phyloP scores from a whole-genome alignment of 2,113 vertebrate species.

The Tiliqua scincoides region DNA sequence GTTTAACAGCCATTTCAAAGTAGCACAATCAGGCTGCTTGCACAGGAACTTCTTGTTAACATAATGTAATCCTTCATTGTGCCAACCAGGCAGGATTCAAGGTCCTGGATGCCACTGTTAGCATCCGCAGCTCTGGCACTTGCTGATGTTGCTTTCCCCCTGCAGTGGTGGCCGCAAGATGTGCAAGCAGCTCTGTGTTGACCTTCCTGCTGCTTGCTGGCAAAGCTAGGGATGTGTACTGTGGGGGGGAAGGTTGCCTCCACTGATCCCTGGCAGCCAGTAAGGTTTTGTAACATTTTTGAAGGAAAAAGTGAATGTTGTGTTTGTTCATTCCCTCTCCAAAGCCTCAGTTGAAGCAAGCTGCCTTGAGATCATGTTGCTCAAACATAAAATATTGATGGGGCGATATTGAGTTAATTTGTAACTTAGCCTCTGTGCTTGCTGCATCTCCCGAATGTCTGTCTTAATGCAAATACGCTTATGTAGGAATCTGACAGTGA shows the following conservation, averaged over 20 bases:
- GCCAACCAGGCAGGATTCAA: not conserved
- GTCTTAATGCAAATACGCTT: not conserved
- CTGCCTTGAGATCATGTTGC: not conserved
- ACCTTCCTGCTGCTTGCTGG: not conserved
- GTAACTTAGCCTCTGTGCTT: not conserved
- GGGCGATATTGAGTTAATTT: not conserved
- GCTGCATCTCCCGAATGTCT: too few relatives aligned
- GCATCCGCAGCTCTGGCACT: not conserved
- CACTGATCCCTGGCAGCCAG: not conserved
- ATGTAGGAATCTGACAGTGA: not conserved
- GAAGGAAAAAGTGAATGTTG: not conserved
- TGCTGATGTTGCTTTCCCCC: too few relatives aligned
- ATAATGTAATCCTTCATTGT: not conserved
- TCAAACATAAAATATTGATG: not conserved
- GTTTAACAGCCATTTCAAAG: not conserved
- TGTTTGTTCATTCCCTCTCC: not conserved
- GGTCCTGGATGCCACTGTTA: not conserved
- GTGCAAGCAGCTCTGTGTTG: not conserved
- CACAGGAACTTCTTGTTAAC: not conserved
- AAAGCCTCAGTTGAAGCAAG: not conserved
- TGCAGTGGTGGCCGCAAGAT: not conserved
- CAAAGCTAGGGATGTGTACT: not conserved
- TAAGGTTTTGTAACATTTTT: not conserved
- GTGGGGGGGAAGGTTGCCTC: not conserved
- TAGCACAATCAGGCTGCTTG: too few relatives aligned